These are phyloP conservation scores for Cancer borealis DNA, from an alignment of 2,888 invertebrate species.

Conservation along the genomic window DNA sequence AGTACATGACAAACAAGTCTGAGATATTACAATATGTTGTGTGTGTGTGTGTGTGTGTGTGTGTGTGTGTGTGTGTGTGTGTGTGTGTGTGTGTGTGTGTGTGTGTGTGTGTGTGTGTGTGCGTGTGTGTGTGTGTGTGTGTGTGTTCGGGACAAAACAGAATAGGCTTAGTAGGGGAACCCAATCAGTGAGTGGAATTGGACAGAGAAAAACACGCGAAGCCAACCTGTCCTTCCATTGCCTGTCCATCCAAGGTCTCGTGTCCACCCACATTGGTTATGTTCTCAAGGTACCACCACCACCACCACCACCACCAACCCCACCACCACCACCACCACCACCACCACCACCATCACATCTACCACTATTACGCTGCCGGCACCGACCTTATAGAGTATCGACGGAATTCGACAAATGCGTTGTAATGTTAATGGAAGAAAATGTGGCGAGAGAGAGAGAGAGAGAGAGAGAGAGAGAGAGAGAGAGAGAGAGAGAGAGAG, in stretches of 20 bases:
- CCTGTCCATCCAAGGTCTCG: no score
- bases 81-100: background rate
- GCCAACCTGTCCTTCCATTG: background rate
- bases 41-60: background rate
- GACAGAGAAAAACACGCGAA: no score
- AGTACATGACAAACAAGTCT: background rate
- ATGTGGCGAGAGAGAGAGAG: background rate
- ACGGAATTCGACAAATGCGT: background rate
- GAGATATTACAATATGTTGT: conserved; percentile 11
- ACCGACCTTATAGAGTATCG: background rate
- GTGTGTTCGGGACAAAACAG: background rate
- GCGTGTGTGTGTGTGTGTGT: conserved; percentile 49
- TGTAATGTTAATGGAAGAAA: background rate
- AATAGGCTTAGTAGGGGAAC: background rate
- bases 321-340: background rate
- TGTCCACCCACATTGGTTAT: no score
- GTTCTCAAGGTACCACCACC: no score
- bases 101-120: conserved; percentile 7
- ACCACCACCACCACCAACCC: background rate
- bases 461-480: conserved; percentile 9
- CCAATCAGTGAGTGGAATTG: background rate
- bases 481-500: conserved; percentile 4
- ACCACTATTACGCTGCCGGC: background rate
- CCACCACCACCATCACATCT: background rate
- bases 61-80: conserved; percentile 26